These are phyloP conservation scores for Nematopogon swammerdamellus DNA, from an alignment of 2,888 invertebrate genomes.

Conservation along the genomic window DNA sequence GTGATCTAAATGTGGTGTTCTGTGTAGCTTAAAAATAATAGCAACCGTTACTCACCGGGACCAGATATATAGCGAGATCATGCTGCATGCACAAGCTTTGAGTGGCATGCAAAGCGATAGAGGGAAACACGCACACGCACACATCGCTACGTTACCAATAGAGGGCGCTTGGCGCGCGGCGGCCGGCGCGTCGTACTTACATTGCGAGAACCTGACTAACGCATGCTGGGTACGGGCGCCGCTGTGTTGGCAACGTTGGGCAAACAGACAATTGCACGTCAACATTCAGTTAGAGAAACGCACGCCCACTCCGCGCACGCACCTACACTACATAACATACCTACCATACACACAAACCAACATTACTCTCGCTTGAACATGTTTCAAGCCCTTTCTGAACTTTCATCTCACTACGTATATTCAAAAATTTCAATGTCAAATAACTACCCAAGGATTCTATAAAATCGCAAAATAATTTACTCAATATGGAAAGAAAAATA, in stretches of 20 bases:
- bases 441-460: too few species aligned
- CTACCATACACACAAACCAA: too few species aligned
- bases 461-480: too few species aligned
- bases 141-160: conserved; percentile 6
- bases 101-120: background rate
- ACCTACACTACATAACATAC: too few species aligned
- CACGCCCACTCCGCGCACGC: too few species aligned
- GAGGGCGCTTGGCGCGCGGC: conserved; percentile 9
- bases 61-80: too few species aligned
- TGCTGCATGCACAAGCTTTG: background rate
- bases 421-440: too few species aligned
- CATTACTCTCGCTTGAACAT: too few species aligned
- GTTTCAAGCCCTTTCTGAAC: too few species aligned
- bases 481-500: too few species aligned
- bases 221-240: conserved; percentile 74
- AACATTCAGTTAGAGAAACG: background rate
- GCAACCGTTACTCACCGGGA: background rate
- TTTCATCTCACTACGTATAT: too few species aligned
- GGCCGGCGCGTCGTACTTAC: conserved; percentile 65
- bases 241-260: conserved; percentile 7
- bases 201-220: conserved; percentile 83
- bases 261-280: conserved; percentile 8
- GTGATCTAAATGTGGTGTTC: too few species aligned
- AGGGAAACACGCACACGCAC: conserved; percentile 8
- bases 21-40: background rate